Conservation (phyloP, 2,888 invertebrate genomes). For the Latrodectus hesperus region DNA sequence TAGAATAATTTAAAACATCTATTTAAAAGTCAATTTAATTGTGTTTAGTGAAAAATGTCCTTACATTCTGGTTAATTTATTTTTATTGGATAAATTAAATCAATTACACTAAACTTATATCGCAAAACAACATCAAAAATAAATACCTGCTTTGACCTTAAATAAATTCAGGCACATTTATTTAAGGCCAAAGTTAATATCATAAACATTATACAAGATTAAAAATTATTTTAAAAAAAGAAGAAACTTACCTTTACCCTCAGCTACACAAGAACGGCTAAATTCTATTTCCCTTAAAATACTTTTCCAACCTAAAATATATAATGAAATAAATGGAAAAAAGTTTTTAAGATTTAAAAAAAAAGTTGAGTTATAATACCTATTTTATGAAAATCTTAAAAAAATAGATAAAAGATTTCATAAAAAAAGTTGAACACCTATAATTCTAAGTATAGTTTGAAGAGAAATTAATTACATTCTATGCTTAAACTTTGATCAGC, state of each 20-base stretch:
- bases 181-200: not conserved
- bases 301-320: conserved; percentile 59
- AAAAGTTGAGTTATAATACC: too few species aligned
- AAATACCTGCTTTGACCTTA: not conserved
- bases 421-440: too few species aligned
- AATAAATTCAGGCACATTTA: not conserved
- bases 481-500: too few species aligned
- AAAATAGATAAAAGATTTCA: too few species aligned
- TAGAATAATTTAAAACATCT: not conserved
- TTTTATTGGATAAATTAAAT: not conserved
- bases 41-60: not conserved
- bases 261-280: conserved; percentile 42
- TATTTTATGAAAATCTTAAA: too few species aligned
- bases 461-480: too few species aligned
- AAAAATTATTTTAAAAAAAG: not conserved
- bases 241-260: conserved; percentile 46
- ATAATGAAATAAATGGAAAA: too few species aligned
- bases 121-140: not conserved
- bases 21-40: not conserved
- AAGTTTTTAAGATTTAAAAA: too few species aligned
- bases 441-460: too few species aligned
- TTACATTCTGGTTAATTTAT: too few species aligned
- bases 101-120: not conserved
- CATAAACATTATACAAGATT: not conserved
- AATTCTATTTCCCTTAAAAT: conserved; percentile 60